Base-by-base conservation (phyloP, 2,797 vertebrate genomes). In the Pipistrellus pygmaeus region DNA sequence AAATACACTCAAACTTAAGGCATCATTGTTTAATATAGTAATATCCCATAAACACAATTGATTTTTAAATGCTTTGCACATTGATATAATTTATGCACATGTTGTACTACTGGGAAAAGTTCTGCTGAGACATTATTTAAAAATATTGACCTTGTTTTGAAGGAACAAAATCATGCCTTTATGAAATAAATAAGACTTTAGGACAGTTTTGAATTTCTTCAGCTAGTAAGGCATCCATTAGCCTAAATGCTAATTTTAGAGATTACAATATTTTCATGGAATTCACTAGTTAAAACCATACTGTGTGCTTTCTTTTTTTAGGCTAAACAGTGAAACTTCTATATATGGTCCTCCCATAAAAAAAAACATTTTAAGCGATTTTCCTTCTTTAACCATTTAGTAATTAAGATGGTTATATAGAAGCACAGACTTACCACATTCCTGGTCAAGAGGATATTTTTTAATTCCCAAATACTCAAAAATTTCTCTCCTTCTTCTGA, bases 1-100 rank as follows among this genome's bases (percentile, higher is more conserved):
- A 96, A 89, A 88, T 51, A 27, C 30, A 78, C 20, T 86, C 66
- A 88, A 86, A 86, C 84, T 85, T 32, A 91, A 84, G 30, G 14
- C 53, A 32, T 35, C 5, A 3, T 32, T 44, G 55, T 76, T 92
- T 80, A 62, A 72, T 69, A 53, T 9, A 55, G n/a, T 44, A 71
- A 81, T 73, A 57, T 57, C 4, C 8, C 15, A 62, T 20, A 11
- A 84, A 53, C 2, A 17, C 7, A 48, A 60, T 18, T 69, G 48
- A 69, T 66, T 86, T 75, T 81, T 69, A 85, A 95, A 51, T 69
- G 60, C n/a, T 64, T 64, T n/a, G 4, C 8, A 23, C 35, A 1
- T 76, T 13, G 23, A 73, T 35, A 69, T 38, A 46, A 25, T 93
- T 62, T 69, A 21, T 92, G 8, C 20, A 25, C 23, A 9, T 66